A percentile compares a stretch with the other conserved stretches of the same genome.
These are phyloP conservation scores for Caenorhabditis brenneri DNA, from an alignment of 1,140 invertebrate species.

Conservation along the genomic window DNA sequence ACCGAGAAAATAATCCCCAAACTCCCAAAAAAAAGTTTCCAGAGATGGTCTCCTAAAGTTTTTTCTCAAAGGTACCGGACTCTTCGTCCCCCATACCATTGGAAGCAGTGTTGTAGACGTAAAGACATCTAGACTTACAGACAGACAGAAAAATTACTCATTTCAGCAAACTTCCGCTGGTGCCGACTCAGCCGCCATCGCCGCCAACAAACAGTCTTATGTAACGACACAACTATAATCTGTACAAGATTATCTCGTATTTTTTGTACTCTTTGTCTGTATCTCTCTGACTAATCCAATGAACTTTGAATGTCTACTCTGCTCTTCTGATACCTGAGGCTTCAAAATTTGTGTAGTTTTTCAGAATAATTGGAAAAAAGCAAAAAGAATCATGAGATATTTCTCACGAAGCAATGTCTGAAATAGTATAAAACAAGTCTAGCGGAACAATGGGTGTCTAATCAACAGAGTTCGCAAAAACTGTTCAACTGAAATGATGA, in stretches of 20 bases:
- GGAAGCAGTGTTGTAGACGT: background rate
- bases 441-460: background rate
- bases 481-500: background rate
- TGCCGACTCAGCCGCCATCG: background rate
- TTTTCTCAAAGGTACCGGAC: background rate
- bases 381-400: too few relatives aligned
- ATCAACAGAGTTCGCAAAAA: background rate
- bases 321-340: too few relatives aligned
- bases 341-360: too few relatives aligned
- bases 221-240: background rate
- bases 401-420: too few relatives aligned
- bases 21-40: too few relatives aligned
- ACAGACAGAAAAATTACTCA: background rate
- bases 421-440: background rate
- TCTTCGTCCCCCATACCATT: background rate
- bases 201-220: background rate
- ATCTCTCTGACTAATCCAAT: background rate
- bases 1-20: too few relatives aligned
- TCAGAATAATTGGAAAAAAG: too few relatives aligned
- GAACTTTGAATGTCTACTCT: background rate
- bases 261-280: background rate
- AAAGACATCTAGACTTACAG: background rate
- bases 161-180: background rate
- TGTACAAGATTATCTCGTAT: too few relatives aligned
- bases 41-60: background rate